Evolutionary conservation across 2,113 vertebrate species (phyloP), one percentile per base, ranked within the genome.

Genomic region (Coturnix japonica): DNA sequence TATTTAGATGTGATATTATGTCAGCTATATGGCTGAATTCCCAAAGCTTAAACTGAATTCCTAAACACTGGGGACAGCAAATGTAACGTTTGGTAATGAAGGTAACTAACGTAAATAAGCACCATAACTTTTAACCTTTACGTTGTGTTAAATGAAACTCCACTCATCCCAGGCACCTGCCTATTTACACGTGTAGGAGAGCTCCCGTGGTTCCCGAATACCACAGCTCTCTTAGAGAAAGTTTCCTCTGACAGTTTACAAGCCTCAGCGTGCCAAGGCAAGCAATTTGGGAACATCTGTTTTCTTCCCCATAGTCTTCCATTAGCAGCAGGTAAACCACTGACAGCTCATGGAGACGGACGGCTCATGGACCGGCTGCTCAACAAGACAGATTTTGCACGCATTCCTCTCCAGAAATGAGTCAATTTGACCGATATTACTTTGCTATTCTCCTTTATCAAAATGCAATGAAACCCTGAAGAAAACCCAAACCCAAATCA

Each of bases 251-350:
- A 87, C 56, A 57, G 35, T 49, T 83, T 14, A 80, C 56, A 85
- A 89, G 89, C 87, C 86, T 82, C 86, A 92, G 47, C 84, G 93
- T 85, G 78, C 43, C 60, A 73, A 85, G 46, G 39, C 56, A 91
- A 87, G 65, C 39, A 74, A 75, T 41, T 49, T 39, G 77, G 63
- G 81, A 84, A 53, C 15, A 57, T 31, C 31, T 73, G 35, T 53
- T 86, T 90, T 70, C 66, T 73, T 84, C 43, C 33, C 47, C 2
- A 2, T 17, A 82, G 53, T 76, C 59, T 79, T 82, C 84, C n/a
- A 31, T 39, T 56, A 63, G n/a, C 47, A 43, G 43, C 81, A 94
- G 56, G 37, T 87, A 92, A 92, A 94, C 25, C 84, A 90, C n/a
- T n/a, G 73, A 79, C 59, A 87, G 22, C 25, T 65, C 39, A 39